phyloP scores from a whole-genome alignment of 2,888 invertebrate genomes.

The Meteorus cinctellus region DNA sequence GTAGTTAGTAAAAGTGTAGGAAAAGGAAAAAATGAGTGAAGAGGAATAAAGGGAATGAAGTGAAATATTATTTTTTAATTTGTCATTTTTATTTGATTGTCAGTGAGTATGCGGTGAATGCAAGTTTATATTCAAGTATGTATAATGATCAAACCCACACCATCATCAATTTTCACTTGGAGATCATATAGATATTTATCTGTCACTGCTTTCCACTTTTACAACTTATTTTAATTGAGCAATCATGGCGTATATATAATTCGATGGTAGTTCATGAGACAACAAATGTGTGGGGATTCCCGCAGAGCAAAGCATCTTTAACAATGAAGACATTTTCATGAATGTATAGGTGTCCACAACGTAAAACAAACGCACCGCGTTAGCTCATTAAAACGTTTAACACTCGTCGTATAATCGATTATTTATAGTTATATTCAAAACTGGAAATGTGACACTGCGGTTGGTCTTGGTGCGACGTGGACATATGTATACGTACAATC shows the following conservation, averaged over 20 bases:
- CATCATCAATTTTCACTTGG: conserved; percentile 28
- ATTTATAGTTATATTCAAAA: conserved; percentile 67
- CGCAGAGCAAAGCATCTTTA: conserved; percentile 31
- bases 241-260: conserved; percentile 25
- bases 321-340: conserved; percentile 49
- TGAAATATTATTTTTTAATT: conserved; percentile 4
- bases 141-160: conserved; percentile 4
- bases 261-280: conserved; percentile 25
- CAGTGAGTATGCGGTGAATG: neutral
- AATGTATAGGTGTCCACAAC: conserved; percentile 40
- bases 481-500: conserved; percentile 53
- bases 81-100: conserved; percentile 8
- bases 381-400: conserved; percentile 68
- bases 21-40: neutral
- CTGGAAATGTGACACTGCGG: conserved; percentile 50
- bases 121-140: neutral
- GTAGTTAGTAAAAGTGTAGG: neutral
- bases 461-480: conserved; percentile 37
- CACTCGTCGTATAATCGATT: conserved; percentile 68
- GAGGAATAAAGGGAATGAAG: neutral
- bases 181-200: conserved; percentile 4
- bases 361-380: conserved; percentile 44
- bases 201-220: conserved; percentile 25
- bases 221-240: conserved; percentile 33
- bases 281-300: conserved; percentile 22